These are phyloP conservation scores for Mystacides longicornis DNA, from an alignment of 2,888 invertebrate genomes.

Conservation along the genomic window DNA sequence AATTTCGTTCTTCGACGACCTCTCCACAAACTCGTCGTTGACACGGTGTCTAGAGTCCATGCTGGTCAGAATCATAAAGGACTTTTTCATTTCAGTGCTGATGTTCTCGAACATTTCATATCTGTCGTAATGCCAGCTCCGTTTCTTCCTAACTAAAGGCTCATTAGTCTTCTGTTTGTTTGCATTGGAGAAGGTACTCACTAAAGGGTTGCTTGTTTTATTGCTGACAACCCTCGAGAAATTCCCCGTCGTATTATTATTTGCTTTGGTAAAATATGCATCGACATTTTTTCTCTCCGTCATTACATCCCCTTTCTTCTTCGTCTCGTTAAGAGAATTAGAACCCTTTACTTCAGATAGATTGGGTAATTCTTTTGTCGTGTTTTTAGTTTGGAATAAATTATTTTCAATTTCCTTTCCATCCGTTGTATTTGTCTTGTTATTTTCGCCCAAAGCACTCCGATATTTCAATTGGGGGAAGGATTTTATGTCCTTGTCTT, in stretches of 20 bases:
- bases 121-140: constrained; percentile 18
- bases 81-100: constrained; percentile 23
- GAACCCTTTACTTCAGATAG: neutral
- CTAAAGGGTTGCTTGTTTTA: too few species aligned
- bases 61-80: constrained; percentile 25
- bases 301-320: neutral
- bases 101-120: constrained; percentile 25
- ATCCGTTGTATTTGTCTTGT: neutral
- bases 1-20: constrained; percentile 20
- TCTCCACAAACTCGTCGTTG: constrained; percentile 19
- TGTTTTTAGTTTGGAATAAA: neutral
- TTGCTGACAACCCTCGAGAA: too few species aligned
- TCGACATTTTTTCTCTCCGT: neutral
- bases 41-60: constrained; percentile 22
- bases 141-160: constrained; percentile 7
- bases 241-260: neutral
- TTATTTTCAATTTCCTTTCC: neutral
- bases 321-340: neutral
- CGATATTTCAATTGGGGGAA: too few species aligned
- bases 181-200: too few species aligned
- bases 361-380: neutral
- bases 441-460: neutral
- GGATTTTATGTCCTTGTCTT: too few species aligned
- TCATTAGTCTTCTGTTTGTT: neutral
- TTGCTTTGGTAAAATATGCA: neutral